Evolutionary conservation across 2,888 invertebrate genomes (phyloP).

Genomic region (Epistrophe grossulariae): DNA sequence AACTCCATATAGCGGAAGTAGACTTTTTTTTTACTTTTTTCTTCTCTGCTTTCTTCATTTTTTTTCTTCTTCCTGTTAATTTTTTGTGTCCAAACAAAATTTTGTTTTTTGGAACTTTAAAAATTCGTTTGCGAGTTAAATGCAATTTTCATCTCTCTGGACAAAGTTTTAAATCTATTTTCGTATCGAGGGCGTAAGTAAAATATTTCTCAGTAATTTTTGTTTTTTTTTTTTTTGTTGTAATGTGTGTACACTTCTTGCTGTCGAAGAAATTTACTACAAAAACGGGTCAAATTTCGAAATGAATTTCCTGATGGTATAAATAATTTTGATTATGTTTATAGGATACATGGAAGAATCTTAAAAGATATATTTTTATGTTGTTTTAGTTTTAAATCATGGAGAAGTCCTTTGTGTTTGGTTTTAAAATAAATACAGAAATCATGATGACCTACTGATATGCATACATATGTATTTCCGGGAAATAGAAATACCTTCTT

Average conservation of each 20-base stretch:
- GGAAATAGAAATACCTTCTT: too few species aligned
- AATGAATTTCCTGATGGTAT: conserved; percentile 22
- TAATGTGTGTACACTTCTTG: conserved; percentile 2
- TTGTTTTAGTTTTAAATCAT: not conserved
- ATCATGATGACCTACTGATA: not conserved
- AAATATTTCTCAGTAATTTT: conserved; percentile 30
- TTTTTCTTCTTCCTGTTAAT: conserved; percentile 3
- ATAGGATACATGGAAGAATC: not conserved
- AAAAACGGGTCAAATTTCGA: conserved; percentile 24
- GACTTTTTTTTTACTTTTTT: conserved; percentile 22
- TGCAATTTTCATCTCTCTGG: conserved; percentile 41
- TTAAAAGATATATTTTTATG: not conserved
- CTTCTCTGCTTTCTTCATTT: not conserved
- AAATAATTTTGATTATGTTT: conserved; percentile 9
- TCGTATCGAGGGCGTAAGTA: conserved; percentile 45
- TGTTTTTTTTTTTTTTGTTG: conserved; percentile 12
- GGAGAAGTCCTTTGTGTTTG: not conserved
- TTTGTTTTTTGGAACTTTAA: conserved; percentile 31
- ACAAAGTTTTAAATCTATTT: conserved; percentile 38
- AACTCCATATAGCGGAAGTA: conserved; percentile 62
- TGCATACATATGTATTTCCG: too few species aligned
- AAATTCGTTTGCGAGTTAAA: conserved; percentile 30
- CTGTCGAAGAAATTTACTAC: conserved; percentile 6
- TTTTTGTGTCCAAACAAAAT: conserved; percentile 24
- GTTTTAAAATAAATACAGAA: not conserved